A percentile compares a stretch with the other conserved stretches of the same genome.
Conservation (phyloP, 2,113 vertebrate species). For the Pseudonaja textilis region DNA sequence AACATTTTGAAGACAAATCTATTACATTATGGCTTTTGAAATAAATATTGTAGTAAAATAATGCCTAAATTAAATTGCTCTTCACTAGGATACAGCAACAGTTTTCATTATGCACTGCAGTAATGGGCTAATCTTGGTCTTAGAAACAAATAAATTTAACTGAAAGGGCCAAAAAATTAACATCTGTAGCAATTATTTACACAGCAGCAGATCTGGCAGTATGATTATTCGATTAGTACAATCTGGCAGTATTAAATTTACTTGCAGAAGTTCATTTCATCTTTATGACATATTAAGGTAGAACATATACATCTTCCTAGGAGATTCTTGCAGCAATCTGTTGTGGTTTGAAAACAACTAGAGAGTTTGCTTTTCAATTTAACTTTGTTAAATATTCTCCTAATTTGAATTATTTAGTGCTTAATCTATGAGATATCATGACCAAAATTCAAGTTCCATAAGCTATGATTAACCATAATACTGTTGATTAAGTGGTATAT, state of each 20-base stretch:
- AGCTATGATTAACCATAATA: constrained; percentile 7
- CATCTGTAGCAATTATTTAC: constrained; percentile 48
- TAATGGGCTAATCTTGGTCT: constrained; percentile 23
- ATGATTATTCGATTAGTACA: constrained; percentile 18
- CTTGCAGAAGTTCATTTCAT: not conserved
- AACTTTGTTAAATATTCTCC: not conserved
- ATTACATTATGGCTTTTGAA: not conserved
- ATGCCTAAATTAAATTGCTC: not conserved
- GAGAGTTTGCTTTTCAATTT: not conserved
- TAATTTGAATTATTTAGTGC: not conserved
- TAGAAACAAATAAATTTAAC: constrained; percentile 28
- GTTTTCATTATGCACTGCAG: constrained; percentile 23
- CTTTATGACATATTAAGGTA: not conserved
- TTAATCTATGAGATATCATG: not conserved
- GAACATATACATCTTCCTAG: not conserved
- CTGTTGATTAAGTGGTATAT: constrained; percentile 1
- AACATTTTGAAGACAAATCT: not conserved
- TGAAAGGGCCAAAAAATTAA: constrained; percentile 48
- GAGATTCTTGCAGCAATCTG: not conserved
- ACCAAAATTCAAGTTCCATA: not conserved
- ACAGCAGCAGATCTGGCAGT: constrained; percentile 8
- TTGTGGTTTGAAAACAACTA: constrained; percentile 1
- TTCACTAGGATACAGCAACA: not conserved
- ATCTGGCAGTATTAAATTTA: not conserved
- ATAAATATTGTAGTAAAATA: constrained; percentile 13